phyloP scores from a whole-genome alignment of 2,888 invertebrate genomes.

The Eudasyphora cyanicolor region DNA sequence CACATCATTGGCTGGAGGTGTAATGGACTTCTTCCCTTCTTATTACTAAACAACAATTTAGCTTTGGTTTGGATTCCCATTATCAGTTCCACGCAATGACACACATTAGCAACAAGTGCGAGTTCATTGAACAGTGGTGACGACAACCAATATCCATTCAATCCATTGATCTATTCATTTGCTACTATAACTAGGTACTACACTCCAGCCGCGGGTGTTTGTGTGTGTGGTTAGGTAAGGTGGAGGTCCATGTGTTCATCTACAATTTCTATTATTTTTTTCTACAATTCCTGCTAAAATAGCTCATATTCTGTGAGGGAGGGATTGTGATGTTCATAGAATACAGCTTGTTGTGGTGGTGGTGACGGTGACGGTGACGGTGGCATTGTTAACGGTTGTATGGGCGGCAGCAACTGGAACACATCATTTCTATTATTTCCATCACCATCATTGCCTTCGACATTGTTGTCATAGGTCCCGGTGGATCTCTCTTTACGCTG shows the following conservation, averaged over 20 bases:
- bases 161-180: background rate
- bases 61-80: background rate
- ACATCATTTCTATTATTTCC: background rate
- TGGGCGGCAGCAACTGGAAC: background rate
- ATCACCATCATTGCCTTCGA: conserved; percentile 54
- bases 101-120: background rate
- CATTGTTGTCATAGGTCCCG: conserved; percentile 38
- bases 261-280: background rate
- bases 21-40: background rate
- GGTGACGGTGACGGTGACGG: background rate
- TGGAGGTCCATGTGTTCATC: too few relatives aligned
- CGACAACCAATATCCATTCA: background rate
- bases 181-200: background rate
- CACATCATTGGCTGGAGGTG: background rate
- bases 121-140: too few relatives aligned
- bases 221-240: background rate
- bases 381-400: background rate
- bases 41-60: background rate
- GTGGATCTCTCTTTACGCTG: background rate
- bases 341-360: conserved; percentile 29
- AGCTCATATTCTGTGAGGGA: conserved; percentile 33
- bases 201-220: background rate
- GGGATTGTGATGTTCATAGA: conserved; percentile 27
- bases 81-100: background rate
- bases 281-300: conserved; percentile 58